Base-by-base conservation (phyloP, 2,797 vertebrate genomes). In the Rhinella marina region DNA sequence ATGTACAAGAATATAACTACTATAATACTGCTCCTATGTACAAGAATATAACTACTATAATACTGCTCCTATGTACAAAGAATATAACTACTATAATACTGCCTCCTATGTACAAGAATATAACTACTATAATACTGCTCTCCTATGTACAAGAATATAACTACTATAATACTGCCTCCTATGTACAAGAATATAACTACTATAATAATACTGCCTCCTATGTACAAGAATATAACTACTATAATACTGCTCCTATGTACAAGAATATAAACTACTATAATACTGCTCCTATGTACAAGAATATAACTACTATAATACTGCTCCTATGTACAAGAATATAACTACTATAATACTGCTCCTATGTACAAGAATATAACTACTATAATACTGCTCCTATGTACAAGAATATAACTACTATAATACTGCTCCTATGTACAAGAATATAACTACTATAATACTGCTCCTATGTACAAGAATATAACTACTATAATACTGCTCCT, bases 371-470 rank as follows among this genome's bases (percentile, higher is more conserved):
- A 62, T 62, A 62, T 62, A 62, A 62, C 59, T 62, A 62, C 59
- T 62, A 62, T 62, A 62, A 62, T 62, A 62, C 59, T 62, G 59
- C 59, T 23, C 59, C 59, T 62, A 62, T 62, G 21, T 62, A 62
- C 59, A 62, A 62, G 59, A 62, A n/a, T 62, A 62, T 62, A 62
- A 62, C 19, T 62, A 62, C 21, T 62, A 62, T 62, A 62, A 62
- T 62, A 62, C 21, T 62, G 59, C 59, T 23, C 19, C 59, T 62
- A 62, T 21, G 7, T 62, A 62, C 59, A 62, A 62, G 59, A 62
- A 62, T 62, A 62, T 64, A 64, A 64, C 62, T 64, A 25, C 62
- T 64, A 64, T 64, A 64, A 64, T 64, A 64, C 62, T 64, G 62
- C 62, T n/a, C 62, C 56, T 64, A 64, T 64, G 9, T 64, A 64